These are phyloP conservation scores for Paramormyrops kingsleyae DNA, from an alignment of 2,113 vertebrate species.

Conservation along the genomic window DNA sequence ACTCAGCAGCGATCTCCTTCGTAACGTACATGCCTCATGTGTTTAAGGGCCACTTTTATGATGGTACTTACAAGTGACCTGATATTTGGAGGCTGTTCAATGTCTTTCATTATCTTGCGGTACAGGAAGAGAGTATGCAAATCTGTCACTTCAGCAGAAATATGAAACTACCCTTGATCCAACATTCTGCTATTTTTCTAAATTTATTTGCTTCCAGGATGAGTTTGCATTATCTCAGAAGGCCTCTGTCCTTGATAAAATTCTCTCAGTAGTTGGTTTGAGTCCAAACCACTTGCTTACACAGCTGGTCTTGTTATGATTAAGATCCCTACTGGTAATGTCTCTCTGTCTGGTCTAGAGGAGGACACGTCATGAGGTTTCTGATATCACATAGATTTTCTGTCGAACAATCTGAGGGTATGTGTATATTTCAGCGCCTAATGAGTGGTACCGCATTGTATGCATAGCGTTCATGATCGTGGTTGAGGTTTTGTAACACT, in stretches of 20 bases:
- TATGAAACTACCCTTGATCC: neutral
- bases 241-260: neutral
- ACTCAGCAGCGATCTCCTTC: constrained; percentile 54
- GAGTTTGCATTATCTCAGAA: neutral
- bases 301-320: neutral
- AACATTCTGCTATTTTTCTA: neutral
- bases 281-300: neutral
- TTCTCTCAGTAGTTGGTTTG: neutral
- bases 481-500: no score
- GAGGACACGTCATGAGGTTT: neutral
- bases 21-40: constrained; percentile 23
- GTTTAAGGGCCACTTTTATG: neutral
- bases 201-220: constrained; percentile 1
- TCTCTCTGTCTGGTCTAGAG: neutral
- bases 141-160: constrained; percentile 10
- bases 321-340: neutral
- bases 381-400: neutral
- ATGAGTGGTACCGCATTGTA: neutral
- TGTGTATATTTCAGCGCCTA: neutral
- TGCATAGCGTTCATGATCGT: neutral
- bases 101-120: neutral
- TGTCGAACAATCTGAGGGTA: neutral
- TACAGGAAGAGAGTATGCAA: neutral
- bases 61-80: neutral
- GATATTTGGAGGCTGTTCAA: neutral